Base-by-base conservation (phyloP, 1,140 invertebrate genomes). In the Dinothrombium tinctorium region DNA sequence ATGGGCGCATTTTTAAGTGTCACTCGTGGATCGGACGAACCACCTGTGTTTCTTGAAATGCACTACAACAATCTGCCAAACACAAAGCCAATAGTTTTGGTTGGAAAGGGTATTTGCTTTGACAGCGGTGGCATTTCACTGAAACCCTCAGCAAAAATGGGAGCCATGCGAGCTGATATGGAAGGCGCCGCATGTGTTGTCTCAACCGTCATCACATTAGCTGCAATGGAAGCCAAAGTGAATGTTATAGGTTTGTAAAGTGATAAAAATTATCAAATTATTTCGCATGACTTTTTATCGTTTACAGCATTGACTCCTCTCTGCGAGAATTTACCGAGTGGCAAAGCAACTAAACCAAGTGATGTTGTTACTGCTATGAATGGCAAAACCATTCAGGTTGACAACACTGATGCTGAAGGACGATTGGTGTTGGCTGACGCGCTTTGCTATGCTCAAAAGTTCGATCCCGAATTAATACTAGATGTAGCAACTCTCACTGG, bases 331-430 rank as follows among this genome's bases (percentile, higher is more conserved):
- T 69, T 89, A 66, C 73, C 81, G 1, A 74, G 74, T 37, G 77
- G 80, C 19, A 65, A 56, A 47, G 79, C 82, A 0, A 74, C 70
- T 0, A 84, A 83, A 55, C 83, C 82, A 19, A 81, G 83, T 8
- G 83, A 89, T 58, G 68, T 90, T 3, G 69, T 87, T 0, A 67
- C 58, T 15, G 72, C 77, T 17, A 73, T 74, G 59, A 84, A 81
- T 57, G 81, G 80, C 20, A 84, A 84, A 56, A 73, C 73, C 1
- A 73, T 89, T 52, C 73, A 77, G 53, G 67, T 89, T 15, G 76
- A 86, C 52, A 84, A 89, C 52, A 86, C 83, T 1, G 82, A 87
- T 60, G 79, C 81, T 29, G 84, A 89, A 54, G 83, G 83, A 1
- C 63, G 83, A 22, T 60, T 90, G 2, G 73, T 89, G 33, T 64